Evolutionary conservation across 2,797 vertebrate species (phyloP).

Genomic region (Peromyscus nudipes): DNA sequence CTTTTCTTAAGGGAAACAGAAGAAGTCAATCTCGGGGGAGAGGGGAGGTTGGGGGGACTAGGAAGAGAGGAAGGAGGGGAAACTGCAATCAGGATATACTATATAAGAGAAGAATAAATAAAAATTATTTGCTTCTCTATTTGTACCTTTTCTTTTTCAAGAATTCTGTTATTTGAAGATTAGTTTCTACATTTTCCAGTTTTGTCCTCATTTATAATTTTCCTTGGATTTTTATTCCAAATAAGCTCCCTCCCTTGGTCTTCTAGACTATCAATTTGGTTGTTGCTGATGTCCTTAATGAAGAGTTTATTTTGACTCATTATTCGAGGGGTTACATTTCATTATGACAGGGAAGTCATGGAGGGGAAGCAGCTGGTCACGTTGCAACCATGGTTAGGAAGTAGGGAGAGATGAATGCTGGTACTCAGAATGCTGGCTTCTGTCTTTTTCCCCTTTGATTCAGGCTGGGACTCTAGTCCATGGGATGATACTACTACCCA

Average conservation of each 20-base stretch:
- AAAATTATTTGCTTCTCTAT: not conserved
- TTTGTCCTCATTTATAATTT: conserved; percentile 36
- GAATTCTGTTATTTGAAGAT: not conserved
- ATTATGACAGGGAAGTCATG: not conserved
- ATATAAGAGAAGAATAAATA: not conserved
- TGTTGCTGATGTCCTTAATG: not conserved
- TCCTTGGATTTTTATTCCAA: conserved; percentile 50
- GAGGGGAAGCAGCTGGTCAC: not conserved
- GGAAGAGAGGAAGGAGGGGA: too few relatives aligned
- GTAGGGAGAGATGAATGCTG: not conserved
- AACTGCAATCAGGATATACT: too few relatives aligned
- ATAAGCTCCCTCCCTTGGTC: not conserved
- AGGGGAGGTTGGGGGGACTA: too few relatives aligned
- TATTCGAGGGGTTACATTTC: not conserved
- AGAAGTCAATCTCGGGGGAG: too few relatives aligned
- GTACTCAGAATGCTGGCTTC: not conserved
- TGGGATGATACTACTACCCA: not conserved
- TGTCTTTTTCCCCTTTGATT: not conserved
- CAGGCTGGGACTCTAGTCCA: not conserved
- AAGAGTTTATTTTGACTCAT: not conserved
- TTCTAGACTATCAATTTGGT: not conserved
- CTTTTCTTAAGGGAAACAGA: too few relatives aligned
- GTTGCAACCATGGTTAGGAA: not conserved
- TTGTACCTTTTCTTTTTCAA: not conserved
- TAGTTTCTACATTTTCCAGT: not conserved